Evolutionary conservation across 2,797 vertebrate genomes (phyloP), one percentile per base, ranked within the genome.

Genomic region (Enteromius fasciolatus): DNA sequence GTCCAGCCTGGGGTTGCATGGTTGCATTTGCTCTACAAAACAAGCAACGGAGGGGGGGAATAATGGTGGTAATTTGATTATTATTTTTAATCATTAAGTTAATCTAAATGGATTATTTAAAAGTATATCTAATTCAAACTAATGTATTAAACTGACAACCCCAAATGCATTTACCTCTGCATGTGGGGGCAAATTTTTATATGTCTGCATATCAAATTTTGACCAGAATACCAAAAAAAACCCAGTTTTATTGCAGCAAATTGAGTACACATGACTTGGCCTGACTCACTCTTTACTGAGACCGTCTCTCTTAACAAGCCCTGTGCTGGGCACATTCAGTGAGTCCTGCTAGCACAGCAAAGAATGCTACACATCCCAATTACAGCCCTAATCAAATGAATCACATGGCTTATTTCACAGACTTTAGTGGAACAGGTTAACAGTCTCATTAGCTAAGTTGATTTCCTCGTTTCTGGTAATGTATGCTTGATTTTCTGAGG

Each of bases 351-450:
- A 84, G 74, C 67, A 74, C 54, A 63, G 44, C 39, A 52, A 59
- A 78, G 67, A 48, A 18, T 1, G 36, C 11, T 68, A 41, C 63
- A 69, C 54, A 48, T 63, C 44, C 66, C 67, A 75, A 80, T 76
- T 78, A 63, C 12, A 68, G 41, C n/a, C 44, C 23, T 82, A 76
- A 86, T 81, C 48, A 76, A 84, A 76, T 82, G 5, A 44, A 77
- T 76, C 41, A 80, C 36, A 72, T 76, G 25, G 46, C 67, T 82
- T 78, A 63, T 25, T 78, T 76, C 64, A 76, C 46, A 46, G 67
- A 54, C 36, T 75, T 46, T 64, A 54, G 14, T 80, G 72, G 52
- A 68, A 46, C 61, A 44, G 69, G 82, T 77, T 52, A 78, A 44
- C 25, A 39, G 76, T 83, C 61, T 72, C 25, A 85, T 81, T 75